A percentile compares a stretch with the other conserved stretches of the same genome.
These are phyloP conservation scores for Malacosoma neustria DNA, from an alignment of 2,888 invertebrate species.

Conservation along the genomic window DNA sequence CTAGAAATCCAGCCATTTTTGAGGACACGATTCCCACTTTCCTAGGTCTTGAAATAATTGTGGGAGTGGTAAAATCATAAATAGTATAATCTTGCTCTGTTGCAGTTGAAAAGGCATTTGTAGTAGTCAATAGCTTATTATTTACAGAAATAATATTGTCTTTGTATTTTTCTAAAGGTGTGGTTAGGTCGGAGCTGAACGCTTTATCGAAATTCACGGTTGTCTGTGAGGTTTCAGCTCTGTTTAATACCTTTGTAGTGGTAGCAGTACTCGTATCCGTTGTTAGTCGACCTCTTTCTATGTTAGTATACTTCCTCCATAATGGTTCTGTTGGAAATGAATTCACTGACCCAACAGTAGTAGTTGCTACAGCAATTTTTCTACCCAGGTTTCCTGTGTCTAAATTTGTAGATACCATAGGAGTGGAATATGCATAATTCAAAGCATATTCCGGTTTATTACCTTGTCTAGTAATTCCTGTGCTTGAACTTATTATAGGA, in stretches of 20 bases:
- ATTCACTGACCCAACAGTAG: slow-evolving; percentile 1
- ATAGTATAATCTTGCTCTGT: neutral
- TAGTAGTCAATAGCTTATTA: slow-evolving; percentile 1
- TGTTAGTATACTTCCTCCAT: slow-evolving; percentile 34
- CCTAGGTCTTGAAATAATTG: neutral
- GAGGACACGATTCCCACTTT: slow-evolving; percentile 30
- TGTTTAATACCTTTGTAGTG: slow-evolving; percentile 20
- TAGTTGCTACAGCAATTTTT: neutral
- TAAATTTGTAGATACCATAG: neutral
- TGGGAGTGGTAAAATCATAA: neutral
- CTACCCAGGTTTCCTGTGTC: neutral
- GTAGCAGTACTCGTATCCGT: slow-evolving; percentile 14
- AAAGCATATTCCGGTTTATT: slow-evolving; percentile 6
- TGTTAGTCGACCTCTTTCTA: slow-evolving; percentile 26
- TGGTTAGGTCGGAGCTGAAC: slow-evolving; percentile 22
- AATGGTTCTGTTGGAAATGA: slow-evolving; percentile 15
- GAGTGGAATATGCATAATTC: neutral
- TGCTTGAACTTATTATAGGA: neutral
- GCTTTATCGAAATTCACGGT: slow-evolving; percentile 24
- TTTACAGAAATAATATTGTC: slow-evolving; percentile 9
- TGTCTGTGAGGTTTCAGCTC: slow-evolving; percentile 25
- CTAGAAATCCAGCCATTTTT: slow-evolving; percentile 47
- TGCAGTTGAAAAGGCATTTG: neutral
- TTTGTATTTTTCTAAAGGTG: slow-evolving; percentile 25
- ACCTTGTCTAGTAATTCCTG: slow-evolving; percentile 1